phyloP scores from a whole-genome alignment of 2,113 vertebrate genomes.

The Rhombomys opimus region DNA sequence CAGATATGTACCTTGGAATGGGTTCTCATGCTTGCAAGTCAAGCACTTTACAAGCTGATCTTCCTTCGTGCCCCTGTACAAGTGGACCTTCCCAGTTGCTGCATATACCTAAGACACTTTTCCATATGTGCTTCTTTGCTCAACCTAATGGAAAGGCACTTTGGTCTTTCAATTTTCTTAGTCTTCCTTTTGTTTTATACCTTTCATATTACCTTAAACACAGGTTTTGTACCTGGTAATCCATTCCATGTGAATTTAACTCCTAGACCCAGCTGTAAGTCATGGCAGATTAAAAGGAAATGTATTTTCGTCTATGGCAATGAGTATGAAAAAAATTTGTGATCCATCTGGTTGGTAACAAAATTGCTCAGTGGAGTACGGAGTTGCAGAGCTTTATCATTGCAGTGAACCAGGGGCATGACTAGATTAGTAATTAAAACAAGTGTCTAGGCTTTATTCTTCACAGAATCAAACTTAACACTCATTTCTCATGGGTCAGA shows the following conservation, averaged over 20 bases:
- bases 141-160: not conserved
- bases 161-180: not conserved
- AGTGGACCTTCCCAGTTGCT: not conserved
- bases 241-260: not conserved
- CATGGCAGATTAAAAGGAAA: not conserved
- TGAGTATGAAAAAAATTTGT: fast-evolving
- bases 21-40: not conserved
- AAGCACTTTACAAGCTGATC: not conserved
- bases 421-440: not conserved
- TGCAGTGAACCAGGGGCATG: not conserved
- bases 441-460: not conserved
- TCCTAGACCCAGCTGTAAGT: not conserved
- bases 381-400: fast-evolving
- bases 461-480: not conserved
- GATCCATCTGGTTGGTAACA: not conserved
- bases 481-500: not conserved
- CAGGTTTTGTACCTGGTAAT: not conserved
- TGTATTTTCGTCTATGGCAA: fast-evolving
- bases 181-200: not conserved
- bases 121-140: not conserved
- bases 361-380: fast-evolving
- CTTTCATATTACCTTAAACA: not conserved
- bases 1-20: no score
- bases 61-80: not conserved
- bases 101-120: not conserved